Conservation (phyloP, 2,797 vertebrate species). For the Garrulus glandarius region DNA sequence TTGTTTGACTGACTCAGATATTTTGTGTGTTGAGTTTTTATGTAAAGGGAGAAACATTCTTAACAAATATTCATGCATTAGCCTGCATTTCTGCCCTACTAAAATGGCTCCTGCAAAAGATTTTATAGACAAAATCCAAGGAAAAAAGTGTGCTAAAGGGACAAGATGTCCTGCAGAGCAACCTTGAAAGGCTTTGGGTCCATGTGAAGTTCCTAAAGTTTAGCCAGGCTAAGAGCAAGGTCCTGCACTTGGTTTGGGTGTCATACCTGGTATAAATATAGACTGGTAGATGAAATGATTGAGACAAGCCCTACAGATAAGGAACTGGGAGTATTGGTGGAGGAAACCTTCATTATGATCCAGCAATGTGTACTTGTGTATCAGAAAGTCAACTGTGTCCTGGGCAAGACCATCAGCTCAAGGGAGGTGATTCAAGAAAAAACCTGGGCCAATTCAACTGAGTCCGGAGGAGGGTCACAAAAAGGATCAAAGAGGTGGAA, state of each 20-base stretch:
- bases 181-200: not conserved
- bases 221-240: not conserved
- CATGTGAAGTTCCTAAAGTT: not conserved
- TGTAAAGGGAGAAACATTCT: not conserved
- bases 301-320: not conserved
- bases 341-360: not conserved
- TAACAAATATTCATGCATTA: not conserved
- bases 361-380: fast-evolving
- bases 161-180: fast-evolving
- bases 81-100: not conserved
- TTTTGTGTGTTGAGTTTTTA: not conserved
- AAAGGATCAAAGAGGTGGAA: fast-evolving
- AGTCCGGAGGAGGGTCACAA: not conserved
- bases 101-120: fast-evolving
- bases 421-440: not conserved
- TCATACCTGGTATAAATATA: no score
- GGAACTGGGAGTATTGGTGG: fast-evolving
- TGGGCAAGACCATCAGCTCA: not conserved
- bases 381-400: not conserved
- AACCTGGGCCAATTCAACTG: fast-evolving
- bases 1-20: not conserved
- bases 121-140: not conserved
- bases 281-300: not conserved
- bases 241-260: not conserved
- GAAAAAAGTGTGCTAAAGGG: not conserved